These are phyloP conservation scores for Pycnonotus jocosus DNA, from an alignment of 2,113 vertebrate species.

Conservation along the genomic window DNA sequence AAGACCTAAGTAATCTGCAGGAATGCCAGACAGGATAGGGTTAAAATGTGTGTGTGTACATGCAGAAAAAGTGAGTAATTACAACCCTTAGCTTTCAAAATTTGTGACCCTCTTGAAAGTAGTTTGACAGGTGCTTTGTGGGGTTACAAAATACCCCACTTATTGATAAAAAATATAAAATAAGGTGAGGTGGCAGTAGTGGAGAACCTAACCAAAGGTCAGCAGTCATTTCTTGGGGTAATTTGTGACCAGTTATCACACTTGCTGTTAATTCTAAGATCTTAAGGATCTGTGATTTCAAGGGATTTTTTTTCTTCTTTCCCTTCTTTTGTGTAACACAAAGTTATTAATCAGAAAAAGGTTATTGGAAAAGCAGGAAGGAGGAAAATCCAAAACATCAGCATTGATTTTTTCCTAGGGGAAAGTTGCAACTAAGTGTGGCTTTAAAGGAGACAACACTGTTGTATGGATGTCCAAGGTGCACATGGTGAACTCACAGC, in stretches of 20 bases:
- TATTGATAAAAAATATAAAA: not conserved
- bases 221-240: not conserved
- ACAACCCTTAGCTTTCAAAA: not conserved
- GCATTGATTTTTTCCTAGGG: not conserved
- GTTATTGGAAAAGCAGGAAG: not conserved
- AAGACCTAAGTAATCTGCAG: not conserved
- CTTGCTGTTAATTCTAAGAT: not conserved
- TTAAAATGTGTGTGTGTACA: not conserved
- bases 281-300: not conserved
- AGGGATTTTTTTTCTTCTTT: not conserved
- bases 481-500: not conserved
- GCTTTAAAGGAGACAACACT: not conserved
- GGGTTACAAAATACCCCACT: not conserved
- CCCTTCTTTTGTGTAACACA: accelerated
- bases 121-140: not conserved
- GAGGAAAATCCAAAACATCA: not conserved
- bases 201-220: not conserved
- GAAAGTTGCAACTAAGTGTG: not conserved
- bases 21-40: not conserved
- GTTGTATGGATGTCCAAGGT: not conserved
- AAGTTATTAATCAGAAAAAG: not conserved
- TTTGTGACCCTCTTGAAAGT: not conserved
- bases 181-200: not conserved
- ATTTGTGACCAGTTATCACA: not conserved
- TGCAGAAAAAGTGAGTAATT: not conserved